Percentiles rank a stretch among this genome's conserved stretches.
phyloP scores from a whole-genome alignment of 2,888 invertebrate species.

The Leucophenga maculata region DNA sequence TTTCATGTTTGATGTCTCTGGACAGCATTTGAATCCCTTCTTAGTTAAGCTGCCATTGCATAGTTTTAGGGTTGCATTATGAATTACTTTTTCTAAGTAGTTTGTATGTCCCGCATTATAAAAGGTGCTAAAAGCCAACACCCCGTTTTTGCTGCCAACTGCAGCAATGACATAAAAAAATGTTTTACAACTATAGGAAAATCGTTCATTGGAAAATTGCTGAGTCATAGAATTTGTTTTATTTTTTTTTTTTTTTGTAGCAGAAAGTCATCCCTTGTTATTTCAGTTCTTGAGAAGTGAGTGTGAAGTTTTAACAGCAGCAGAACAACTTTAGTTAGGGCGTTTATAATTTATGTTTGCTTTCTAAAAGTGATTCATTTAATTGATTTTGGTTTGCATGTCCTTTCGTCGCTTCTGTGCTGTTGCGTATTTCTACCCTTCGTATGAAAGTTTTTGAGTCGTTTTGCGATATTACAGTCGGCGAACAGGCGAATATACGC shows the following conservation, averaged over 20 bases:
- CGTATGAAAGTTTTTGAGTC: too few relatives aligned
- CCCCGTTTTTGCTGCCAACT: not conserved
- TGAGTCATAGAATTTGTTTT: constrained; percentile 14
- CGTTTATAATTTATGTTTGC: constrained; percentile 3
- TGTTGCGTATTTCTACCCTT: too few relatives aligned
- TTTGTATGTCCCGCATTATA: not conserved
- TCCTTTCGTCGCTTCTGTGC: too few relatives aligned
- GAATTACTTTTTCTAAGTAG: too few relatives aligned
- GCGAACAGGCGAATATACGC: too few relatives aligned
- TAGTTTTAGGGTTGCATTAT: constrained; percentile 15
- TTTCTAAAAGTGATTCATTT: constrained; percentile 19
- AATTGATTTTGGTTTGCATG: constrained; percentile 10
- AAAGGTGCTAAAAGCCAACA: constrained; percentile 10
- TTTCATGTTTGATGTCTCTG: too few relatives aligned
- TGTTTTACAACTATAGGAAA: not conserved
- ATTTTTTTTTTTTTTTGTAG: not conserved
- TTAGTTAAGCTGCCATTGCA: not conserved
- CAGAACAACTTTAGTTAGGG: too few relatives aligned
- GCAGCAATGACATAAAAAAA: not conserved
- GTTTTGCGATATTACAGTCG: too few relatives aligned
- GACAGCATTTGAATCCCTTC: not conserved
- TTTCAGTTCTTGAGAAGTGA: too few relatives aligned
- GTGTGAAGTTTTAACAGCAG: too few relatives aligned
- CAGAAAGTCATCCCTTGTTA: not conserved
- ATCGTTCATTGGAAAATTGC: constrained; percentile 6